A percentile compares a stretch with the other conserved stretches of the same genome.
Evolutionary conservation across 2,797 vertebrate species (phyloP).

Genomic region (Glossophaga mutica): DNA sequence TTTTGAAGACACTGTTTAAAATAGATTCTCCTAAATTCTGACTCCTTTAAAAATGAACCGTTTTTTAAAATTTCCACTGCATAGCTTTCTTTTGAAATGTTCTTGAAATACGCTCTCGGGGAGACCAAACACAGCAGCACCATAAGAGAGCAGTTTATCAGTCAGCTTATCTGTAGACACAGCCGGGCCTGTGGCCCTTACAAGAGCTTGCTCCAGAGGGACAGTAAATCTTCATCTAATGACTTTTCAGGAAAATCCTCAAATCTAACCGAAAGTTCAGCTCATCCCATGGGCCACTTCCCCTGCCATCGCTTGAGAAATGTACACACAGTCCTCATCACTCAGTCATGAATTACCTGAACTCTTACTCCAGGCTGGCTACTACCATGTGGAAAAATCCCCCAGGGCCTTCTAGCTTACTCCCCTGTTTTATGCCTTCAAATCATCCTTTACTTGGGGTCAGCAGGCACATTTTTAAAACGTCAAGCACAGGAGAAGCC

Average conservation of each 20-base stretch:
- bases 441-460: background rate
- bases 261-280: conserved; percentile 24
- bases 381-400: too few relatives aligned
- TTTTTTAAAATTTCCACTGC: background rate
- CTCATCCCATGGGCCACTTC: background rate
- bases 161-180: background rate
- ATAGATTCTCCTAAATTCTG: background rate
- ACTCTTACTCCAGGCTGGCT: background rate
- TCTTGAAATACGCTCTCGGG: background rate
- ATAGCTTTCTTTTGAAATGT: background rate
- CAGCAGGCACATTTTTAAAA: background rate
- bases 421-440: background rate
- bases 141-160: background rate
- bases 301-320: background rate
- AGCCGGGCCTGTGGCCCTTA: background rate
- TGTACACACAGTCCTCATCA: background rate
- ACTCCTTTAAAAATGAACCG: background rate
- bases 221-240: background rate
- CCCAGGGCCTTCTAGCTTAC: background rate
- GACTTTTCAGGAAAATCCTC: conserved; percentile 24
- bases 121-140: background rate
- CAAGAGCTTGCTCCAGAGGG: background rate
- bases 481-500: background rate
- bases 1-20: background rate
- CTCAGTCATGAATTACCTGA: background rate